Conservation (phyloP, 2,113 vertebrate genomes). For the Riparia riparia region DNA sequence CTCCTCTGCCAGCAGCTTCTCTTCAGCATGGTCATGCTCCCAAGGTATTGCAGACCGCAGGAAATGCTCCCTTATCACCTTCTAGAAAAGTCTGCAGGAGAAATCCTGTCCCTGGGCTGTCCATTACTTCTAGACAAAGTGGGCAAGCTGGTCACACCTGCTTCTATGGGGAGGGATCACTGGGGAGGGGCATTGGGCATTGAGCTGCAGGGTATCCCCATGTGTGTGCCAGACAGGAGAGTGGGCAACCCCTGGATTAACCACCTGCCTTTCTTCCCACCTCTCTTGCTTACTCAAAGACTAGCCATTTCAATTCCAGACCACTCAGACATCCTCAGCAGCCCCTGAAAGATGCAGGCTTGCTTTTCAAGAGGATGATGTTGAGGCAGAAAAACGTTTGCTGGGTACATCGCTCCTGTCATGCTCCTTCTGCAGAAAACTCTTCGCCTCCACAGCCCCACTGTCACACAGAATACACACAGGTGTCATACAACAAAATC, state of each 20-base stretch:
- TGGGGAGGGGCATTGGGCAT: fast-evolving
- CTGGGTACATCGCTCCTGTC: neutral
- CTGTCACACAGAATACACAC: neutral
- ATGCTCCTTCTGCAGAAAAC: neutral
- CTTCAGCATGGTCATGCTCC: no score
- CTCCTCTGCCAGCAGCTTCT: neutral
- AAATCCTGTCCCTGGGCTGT: neutral
- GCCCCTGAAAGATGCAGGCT: neutral
- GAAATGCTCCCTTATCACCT: neutral
- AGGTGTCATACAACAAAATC: neutral
- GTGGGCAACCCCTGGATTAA: no score
- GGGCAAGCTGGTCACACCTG: fast-evolving
- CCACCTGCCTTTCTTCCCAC: neutral
- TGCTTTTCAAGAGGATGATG: neutral
- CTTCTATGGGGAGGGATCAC: neutral
- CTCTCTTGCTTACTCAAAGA: neutral
- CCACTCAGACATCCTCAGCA: neutral
- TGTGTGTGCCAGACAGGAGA: neutral
- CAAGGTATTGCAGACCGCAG: fast-evolving
- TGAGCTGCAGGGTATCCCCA: fast-evolving
- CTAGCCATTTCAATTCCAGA: neutral
- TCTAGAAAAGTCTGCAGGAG: neutral
- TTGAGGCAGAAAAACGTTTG: neutral
- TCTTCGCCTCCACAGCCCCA: neutral
- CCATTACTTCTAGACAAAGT: fast-evolving